Conservation (phyloP, 2,113 vertebrate genomes). For the Callipepla californica region DNA sequence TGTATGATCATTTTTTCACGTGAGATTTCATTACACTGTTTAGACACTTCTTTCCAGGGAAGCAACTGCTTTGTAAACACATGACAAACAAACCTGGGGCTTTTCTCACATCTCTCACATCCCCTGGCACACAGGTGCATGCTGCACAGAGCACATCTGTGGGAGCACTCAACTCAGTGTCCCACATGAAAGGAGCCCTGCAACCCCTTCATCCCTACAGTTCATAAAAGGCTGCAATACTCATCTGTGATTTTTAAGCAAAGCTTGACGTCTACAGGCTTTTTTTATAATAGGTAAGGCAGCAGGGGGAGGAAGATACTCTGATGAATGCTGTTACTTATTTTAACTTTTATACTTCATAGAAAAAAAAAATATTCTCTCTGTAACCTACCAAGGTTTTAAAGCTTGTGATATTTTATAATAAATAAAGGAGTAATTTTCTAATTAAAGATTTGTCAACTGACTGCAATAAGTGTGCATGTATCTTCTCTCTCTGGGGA, state of each 20-base stretch:
- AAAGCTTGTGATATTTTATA: slow-evolving; percentile 81
- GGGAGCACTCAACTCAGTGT: not conserved
- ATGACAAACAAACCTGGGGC: not conserved
- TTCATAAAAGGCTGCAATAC: slow-evolving; percentile 71
- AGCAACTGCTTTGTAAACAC: not conserved
- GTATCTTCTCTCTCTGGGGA: slow-evolving; percentile 56
- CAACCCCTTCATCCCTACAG: slow-evolving; percentile 23
- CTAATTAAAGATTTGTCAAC: slow-evolving; percentile 84
- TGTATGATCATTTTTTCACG: not conserved
- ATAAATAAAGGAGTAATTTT: slow-evolving; percentile 77
- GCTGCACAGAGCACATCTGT: not conserved
- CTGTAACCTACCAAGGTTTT: slow-evolving; percentile 78
- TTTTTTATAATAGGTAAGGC: slow-evolving; percentile 77
- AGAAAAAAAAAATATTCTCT: slow-evolving; percentile 70
- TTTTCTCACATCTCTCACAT: not conserved
- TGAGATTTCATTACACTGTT: not conserved
- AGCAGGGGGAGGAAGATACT: slow-evolving; percentile 41
- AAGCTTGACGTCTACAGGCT: slow-evolving; percentile 68
- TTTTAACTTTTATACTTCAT: slow-evolving; percentile 81
- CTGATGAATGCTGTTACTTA: slow-evolving; percentile 76
- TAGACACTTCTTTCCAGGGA: not conserved
- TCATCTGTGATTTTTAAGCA: slow-evolving; percentile 71
- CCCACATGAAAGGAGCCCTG: too few species aligned
- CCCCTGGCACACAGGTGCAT: not conserved
- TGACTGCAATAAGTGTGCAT: slow-evolving; percentile 64